phyloP scores from a whole-genome alignment of 2,888 invertebrate species.

The Pelosia muscerda region DNA sequence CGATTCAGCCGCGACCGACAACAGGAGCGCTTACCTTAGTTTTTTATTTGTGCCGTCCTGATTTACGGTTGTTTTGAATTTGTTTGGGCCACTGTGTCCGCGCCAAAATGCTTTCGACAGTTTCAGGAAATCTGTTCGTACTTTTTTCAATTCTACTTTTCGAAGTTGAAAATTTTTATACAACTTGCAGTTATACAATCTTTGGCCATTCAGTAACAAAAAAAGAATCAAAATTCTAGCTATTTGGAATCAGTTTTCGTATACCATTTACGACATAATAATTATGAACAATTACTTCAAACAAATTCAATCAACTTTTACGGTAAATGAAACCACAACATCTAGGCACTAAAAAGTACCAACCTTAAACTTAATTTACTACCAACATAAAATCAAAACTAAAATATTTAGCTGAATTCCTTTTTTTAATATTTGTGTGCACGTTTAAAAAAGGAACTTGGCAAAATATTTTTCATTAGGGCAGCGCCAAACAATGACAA shows the following conservation, averaged over 20 bases:
- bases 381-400: no score
- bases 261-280: no score
- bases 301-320: no score
- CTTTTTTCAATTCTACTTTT: constrained; percentile 57
- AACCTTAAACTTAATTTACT: no score
- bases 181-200: constrained; percentile 27
- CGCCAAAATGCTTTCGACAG: constrained; percentile 80
- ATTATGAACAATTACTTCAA: no score
- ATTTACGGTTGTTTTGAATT: constrained; percentile 85
- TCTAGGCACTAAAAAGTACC: constrained; percentile 8
- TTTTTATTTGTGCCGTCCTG: constrained; percentile 83
- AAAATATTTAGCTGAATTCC: no score
- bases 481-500: constrained; percentile 73
- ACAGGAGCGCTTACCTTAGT: constrained; percentile 86
- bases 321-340: background rate
- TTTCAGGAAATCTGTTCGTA: constrained; percentile 67
- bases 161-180: constrained; percentile 48
- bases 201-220: background rate
- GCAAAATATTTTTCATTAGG: constrained; percentile 84
- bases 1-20: constrained; percentile 75
- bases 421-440: no score
- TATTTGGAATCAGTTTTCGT: no score
- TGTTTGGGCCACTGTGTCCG: constrained; percentile 66
- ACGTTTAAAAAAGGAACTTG: constrained; percentile 71
- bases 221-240: background rate